Evolutionary conservation across 2,797 vertebrate genomes (phyloP).

Genomic region (Podarcis lilfordi): DNA sequence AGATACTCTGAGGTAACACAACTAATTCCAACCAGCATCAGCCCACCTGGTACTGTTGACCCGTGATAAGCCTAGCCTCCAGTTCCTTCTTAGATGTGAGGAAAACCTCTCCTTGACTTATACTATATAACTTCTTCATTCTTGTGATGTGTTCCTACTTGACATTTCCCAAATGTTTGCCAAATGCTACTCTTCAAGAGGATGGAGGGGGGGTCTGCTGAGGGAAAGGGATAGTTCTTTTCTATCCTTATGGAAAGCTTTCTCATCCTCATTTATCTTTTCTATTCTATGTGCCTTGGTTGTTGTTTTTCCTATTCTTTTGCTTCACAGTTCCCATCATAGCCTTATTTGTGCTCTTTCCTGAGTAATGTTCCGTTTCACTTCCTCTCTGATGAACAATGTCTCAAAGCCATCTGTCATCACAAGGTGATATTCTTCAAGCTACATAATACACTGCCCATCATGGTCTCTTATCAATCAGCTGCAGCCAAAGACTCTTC

Average conservation of each 20-base stretch:
- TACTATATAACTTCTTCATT: background rate
- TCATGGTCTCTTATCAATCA: conserved; percentile 44
- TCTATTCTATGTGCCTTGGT: conserved; percentile 13
- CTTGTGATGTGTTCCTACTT: background rate
- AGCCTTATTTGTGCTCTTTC: conserved; percentile 36
- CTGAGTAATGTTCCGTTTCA: conserved; percentile 50
- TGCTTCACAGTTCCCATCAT: conserved; percentile 41
- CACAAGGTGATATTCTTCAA: conserved; percentile 35
- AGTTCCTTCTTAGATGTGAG: conserved; percentile 1
- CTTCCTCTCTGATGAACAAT: conserved; percentile 47
- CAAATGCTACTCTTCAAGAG: conserved; percentile 9
- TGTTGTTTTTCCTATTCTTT: conserved; percentile 40
- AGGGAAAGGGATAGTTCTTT: background rate
- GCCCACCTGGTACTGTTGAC: background rate
- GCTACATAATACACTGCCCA: conserved; percentile 18
- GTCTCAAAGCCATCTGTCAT: conserved; percentile 42
- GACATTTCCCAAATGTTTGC: background rate
- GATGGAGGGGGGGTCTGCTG: background rate
- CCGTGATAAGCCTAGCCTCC: background rate
- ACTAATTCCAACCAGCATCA: background rate
- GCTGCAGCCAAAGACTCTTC: background rate
- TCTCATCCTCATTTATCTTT: conserved; percentile 24
- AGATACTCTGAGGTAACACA: conserved; percentile 35
- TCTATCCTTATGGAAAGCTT: conserved; percentile 7
- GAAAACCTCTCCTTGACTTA: background rate